These are phyloP conservation scores for Luperina nickerlii DNA, from an alignment of 2,888 invertebrate species.

Conservation along the genomic window DNA sequence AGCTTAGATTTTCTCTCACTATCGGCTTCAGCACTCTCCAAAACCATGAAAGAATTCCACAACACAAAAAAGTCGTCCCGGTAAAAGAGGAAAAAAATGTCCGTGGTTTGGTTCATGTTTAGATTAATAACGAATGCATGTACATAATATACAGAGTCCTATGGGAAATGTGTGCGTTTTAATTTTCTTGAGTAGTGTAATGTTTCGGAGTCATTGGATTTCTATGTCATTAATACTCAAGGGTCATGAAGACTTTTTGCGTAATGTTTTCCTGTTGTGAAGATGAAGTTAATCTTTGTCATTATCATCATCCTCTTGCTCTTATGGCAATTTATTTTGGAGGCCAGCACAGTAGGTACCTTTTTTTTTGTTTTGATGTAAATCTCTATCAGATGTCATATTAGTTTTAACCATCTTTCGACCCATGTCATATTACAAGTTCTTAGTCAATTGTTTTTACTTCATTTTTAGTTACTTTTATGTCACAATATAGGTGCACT, in stretches of 20 bases:
- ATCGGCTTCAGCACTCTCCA: no score
- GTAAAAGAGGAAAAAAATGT: constrained; percentile 14
- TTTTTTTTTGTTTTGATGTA: neutral
- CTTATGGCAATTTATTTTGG: neutral
- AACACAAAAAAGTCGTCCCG: neutral
- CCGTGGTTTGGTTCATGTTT: constrained; percentile 12
- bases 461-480: no score
- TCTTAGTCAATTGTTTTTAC: neutral
- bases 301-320: no score
- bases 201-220: constrained; percentile 11
- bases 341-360: neutral
- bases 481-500: no score
- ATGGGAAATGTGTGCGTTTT: constrained; percentile 29
- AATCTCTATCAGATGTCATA: neutral
- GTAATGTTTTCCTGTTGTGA: neutral
- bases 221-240: constrained; percentile 1
- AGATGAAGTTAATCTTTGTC: neutral
- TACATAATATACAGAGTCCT: constrained; percentile 1
- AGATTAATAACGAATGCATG: constrained; percentile 16
- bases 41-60: no score
- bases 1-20: no score
- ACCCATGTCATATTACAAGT: neutral
- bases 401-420: neutral
- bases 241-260: neutral
- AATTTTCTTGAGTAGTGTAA: constrained; percentile 47